Conservation (phyloP, 2,888 invertebrate genomes). For the Drosophila buzzatii region DNA sequence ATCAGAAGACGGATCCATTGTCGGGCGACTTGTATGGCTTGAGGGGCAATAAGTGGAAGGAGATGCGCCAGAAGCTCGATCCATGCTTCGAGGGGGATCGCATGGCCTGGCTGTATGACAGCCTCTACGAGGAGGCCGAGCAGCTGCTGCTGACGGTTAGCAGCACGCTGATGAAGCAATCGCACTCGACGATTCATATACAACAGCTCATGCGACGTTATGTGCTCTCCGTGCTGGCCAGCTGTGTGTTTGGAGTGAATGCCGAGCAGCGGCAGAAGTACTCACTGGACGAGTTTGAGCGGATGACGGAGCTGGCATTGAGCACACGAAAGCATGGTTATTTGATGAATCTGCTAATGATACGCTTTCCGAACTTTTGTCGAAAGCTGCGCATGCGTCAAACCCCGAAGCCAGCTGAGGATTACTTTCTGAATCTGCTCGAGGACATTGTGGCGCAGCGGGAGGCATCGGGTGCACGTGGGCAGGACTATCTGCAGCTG, state of each 20-base stretch:
- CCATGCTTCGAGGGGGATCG: constrained; percentile 82
- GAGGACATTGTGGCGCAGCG: constrained; percentile 70
- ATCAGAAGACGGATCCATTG: constrained; percentile 84
- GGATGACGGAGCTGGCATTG: constrained; percentile 78
- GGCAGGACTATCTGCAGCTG: constrained; percentile 87
- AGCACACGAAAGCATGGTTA: constrained; percentile 71
- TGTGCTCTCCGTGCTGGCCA: constrained; percentile 73
- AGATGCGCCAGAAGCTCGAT: constrained; percentile 84
- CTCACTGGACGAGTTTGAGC: constrained; percentile 73
- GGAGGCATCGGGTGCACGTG: constrained; percentile 53
- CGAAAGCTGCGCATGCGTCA: constrained; percentile 68
- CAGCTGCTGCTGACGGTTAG: constrained; percentile 60
- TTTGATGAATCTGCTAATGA: constrained; percentile 67
- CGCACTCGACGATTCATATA: constrained; percentile 71
- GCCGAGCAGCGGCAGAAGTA: constrained; percentile 63
- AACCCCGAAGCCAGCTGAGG: constrained; percentile 68
- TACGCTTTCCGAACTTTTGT: constrained; percentile 75
- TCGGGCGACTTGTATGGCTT: constrained; percentile 84
- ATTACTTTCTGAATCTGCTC: constrained; percentile 70
- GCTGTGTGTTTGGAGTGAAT: constrained; percentile 75
- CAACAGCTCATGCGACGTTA: constrained; percentile 76
- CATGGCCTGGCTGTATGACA: constrained; percentile 78
- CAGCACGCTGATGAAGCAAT: constrained; percentile 65
- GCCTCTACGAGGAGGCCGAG: constrained; percentile 65
- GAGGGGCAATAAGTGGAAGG: constrained; percentile 84